Conservation (phyloP, 2,113 vertebrate genomes). For the Neodontobutis hainanensis region DNA sequence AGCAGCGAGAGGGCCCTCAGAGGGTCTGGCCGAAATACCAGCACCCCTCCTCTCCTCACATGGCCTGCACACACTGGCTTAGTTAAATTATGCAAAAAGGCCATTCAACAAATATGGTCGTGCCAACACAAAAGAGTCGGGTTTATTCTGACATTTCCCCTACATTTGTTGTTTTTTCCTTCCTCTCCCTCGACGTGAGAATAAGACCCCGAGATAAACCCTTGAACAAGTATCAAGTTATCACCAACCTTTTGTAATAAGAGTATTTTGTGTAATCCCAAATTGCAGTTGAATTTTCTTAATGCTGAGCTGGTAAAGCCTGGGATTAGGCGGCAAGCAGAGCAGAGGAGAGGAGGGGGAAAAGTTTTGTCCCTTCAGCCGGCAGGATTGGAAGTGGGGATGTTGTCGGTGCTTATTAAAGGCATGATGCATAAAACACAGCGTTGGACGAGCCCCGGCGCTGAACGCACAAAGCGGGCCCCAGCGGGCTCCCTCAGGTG, state of each 20-base stretch:
- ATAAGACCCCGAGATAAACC: slow-evolving; percentile 75
- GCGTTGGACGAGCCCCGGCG: slow-evolving; percentile 52
- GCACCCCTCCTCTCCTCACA: slow-evolving; percentile 37
- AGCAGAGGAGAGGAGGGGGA: slow-evolving; percentile 75
- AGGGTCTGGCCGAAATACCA: slow-evolving; percentile 56
- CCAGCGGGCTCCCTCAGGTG: slow-evolving; percentile 59
- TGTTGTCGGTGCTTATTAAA: slow-evolving; percentile 79
- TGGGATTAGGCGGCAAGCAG: slow-evolving; percentile 81
- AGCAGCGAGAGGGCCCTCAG: slow-evolving; percentile 50
- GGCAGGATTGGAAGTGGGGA: slow-evolving; percentile 75
- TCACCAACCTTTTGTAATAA: slow-evolving; percentile 83
- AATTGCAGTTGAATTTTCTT: slow-evolving; percentile 88
- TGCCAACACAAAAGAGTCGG: slow-evolving; percentile 60
- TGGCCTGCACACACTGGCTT: slow-evolving; percentile 28
- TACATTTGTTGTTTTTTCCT: slow-evolving; percentile 61
- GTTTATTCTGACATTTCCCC: slow-evolving; percentile 59
- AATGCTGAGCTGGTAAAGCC: slow-evolving; percentile 88
- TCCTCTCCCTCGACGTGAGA: slow-evolving; percentile 59
- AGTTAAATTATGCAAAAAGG: slow-evolving; percentile 73
- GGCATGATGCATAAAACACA: slow-evolving; percentile 77
- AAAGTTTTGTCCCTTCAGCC: slow-evolving; percentile 79
- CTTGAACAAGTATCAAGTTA: slow-evolving; percentile 82
- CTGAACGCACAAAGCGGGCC: slow-evolving; percentile 46
- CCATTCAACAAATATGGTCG: slow-evolving; percentile 68
- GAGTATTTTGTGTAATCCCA: slow-evolving; percentile 93